Percentiles rank a stretch among this genome's conserved stretches.
Evolutionary conservation across 1,140 invertebrate genomes (phyloP).

Genomic region (Brevipalpus yothersi): DNA sequence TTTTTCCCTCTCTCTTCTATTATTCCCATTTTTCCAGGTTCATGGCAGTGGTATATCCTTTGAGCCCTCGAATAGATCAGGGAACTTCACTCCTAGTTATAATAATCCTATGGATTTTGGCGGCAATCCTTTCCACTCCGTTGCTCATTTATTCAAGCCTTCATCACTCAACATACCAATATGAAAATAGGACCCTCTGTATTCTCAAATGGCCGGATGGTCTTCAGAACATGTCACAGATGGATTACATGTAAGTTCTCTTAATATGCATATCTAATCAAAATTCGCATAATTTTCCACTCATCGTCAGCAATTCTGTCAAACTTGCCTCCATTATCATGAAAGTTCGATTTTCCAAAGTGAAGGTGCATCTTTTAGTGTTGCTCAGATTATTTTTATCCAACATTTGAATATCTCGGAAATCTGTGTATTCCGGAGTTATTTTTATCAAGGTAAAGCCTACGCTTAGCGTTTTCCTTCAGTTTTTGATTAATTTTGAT

Average conservation of each 20-base stretch:
- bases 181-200: conserved; percentile 15
- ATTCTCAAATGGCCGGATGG: background rate
- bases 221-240: background rate
- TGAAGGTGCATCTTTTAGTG: too few species aligned
- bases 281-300: background rate
- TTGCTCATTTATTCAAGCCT: conserved; percentile 43
- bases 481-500: too few species aligned
- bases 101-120: conserved; percentile 38
- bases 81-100: conserved; percentile 50
- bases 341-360: background rate
- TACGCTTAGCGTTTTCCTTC: too few species aligned
- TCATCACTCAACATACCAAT: conserved; percentile 34
- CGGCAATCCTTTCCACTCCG: conserved; percentile 48
- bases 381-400: too few species aligned
- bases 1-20: background rate
- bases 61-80: conserved; percentile 49
- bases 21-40: conserved; percentile 25
- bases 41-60: conserved; percentile 62
- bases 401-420: too few species aligned
- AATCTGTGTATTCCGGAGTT: too few species aligned
- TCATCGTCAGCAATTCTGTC: background rate
- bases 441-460: too few species aligned
- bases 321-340: background rate
- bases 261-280: background rate
- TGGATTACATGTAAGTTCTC: background rate